These are phyloP conservation scores for Ceratothoa steindachneri DNA, from an alignment of 2,888 invertebrate genomes.

Conservation along the genomic window DNA sequence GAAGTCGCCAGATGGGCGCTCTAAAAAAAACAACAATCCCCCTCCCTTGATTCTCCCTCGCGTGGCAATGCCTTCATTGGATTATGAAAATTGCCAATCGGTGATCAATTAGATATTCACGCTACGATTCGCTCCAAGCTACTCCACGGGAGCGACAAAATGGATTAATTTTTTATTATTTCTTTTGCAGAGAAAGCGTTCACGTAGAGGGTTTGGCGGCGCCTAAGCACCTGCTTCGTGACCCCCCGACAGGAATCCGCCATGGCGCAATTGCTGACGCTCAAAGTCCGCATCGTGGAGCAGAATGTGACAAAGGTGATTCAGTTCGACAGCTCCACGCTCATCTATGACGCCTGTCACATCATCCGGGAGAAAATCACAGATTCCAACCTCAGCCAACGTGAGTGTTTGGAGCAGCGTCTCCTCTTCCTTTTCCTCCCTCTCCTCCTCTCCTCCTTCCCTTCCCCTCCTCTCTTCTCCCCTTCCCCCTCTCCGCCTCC, in stretches of 20 bases:
- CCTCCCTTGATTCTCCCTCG: too few species aligned
- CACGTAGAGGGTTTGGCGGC: too few species aligned
- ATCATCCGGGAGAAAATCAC: conserved; percentile 91
- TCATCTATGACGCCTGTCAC: conserved; percentile 92
- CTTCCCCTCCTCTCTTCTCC: too few species aligned
- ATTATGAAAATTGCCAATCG: too few species aligned
- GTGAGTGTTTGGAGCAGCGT: conserved; percentile 71
- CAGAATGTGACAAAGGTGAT: conserved; percentile 93
- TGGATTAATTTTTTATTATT: too few species aligned
- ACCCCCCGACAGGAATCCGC: conserved; percentile 46
- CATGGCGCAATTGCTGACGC: conserved; percentile 67
- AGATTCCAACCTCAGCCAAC: conserved; percentile 81
- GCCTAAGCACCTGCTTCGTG: not conserved
- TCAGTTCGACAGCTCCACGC: conserved; percentile 92
- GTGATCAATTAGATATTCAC: too few species aligned
- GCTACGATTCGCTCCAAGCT: too few species aligned
- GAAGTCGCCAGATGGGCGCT: too few species aligned
- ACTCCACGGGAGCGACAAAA: too few species aligned
- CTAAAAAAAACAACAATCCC: too few species aligned
- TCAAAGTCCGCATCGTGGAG: conserved; percentile 79
- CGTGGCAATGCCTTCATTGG: too few species aligned
- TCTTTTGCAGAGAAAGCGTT: not conserved
- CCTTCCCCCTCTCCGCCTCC: too few species aligned
- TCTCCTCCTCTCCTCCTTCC: not conserved
- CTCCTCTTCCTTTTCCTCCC: not conserved